Evolutionary conservation across 2,113 vertebrate genomes (phyloP), one percentile per base, ranked within the genome.

Genomic region (Telmatochromis sp.): DNA sequence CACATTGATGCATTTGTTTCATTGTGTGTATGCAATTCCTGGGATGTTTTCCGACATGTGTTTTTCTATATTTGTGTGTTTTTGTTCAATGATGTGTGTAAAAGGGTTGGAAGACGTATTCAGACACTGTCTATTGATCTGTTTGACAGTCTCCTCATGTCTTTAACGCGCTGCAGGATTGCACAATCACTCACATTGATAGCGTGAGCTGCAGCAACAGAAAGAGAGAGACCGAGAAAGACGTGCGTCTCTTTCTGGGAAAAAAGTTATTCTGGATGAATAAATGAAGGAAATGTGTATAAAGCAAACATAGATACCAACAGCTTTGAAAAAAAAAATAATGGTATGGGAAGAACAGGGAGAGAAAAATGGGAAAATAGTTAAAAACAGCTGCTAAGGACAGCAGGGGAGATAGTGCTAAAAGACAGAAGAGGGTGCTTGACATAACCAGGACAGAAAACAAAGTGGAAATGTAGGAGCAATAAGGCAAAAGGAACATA

Each of bases 121-220:
- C 93, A 91, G 84, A 87, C 89, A 73, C 82, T 55, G 87, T 89
- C 86, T 91, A 93, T 94, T 93, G 94, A 95, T 94, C 94, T 94
- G 91, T 89, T 95, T 95, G 94, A 94, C 93, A 95, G 93, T 95
- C 94, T 92, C 86, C 91, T 94, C 93, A 91, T 94, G 93, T 92
- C 93, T 93, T 89, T 89, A 92, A 94, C 93, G 87, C 79, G 81
- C 92, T n/a, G 81, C 87, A 19, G 89, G 93, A 92, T 93, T 93
- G 91, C 93, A 94, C 92, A 94, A 95, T 94, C 91, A 92, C 91
- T 94, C 93, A 94, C 92, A 94, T 92, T 94, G 93, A 94, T 92
- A 88, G 91, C 58, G 15, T 31, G 87, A 89, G 82, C 83, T 37
- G 11, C 54, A 75, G 82, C 73, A 82, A 81, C 85, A 73, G 86